Evolutionary conservation across 2,888 invertebrate species (phyloP).

Genomic region (Habroteleia sp.): DNA sequence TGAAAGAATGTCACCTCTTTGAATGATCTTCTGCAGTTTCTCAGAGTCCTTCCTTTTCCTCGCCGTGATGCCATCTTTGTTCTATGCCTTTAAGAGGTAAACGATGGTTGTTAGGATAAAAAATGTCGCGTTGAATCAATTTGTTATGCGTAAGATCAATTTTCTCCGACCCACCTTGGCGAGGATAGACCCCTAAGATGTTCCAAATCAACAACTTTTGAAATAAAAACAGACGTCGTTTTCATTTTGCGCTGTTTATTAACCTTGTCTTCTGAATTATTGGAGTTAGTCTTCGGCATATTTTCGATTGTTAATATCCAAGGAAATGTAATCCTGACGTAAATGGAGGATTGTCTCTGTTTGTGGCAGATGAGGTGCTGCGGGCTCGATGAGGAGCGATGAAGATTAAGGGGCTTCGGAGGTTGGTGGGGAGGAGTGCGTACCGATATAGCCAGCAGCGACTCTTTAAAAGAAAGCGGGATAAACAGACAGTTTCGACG

Average conservation of each 20-base stretch:
- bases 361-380: conserved; percentile 66
- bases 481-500: conserved; percentile 80
- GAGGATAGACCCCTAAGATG: too few species aligned
- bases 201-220: neutral
- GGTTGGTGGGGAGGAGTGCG: conserved; percentile 61
- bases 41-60: too few species aligned
- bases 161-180: too few species aligned
- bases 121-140: too few species aligned
- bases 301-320: conserved; percentile 80
- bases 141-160: too few species aligned
- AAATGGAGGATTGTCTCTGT: conserved; percentile 79
- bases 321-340: conserved; percentile 79
- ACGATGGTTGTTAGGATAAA: too few species aligned
- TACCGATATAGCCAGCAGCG: conserved; percentile 72
- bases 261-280: conserved; percentile 72
- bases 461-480: conserved; percentile 80
- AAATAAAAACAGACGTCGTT: conserved; percentile 1
- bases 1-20: too few species aligned
- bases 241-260: conserved; percentile 39
- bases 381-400: conserved; percentile 64
- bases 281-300: conserved; percentile 79
- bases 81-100: too few species aligned
- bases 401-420: conserved; percentile 50
- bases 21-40: too few species aligned
- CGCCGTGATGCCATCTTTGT: too few species aligned